These are phyloP conservation scores for Illadopsis cleaveri DNA, from an alignment of 2,113 vertebrate species.

Conservation along the genomic window DNA sequence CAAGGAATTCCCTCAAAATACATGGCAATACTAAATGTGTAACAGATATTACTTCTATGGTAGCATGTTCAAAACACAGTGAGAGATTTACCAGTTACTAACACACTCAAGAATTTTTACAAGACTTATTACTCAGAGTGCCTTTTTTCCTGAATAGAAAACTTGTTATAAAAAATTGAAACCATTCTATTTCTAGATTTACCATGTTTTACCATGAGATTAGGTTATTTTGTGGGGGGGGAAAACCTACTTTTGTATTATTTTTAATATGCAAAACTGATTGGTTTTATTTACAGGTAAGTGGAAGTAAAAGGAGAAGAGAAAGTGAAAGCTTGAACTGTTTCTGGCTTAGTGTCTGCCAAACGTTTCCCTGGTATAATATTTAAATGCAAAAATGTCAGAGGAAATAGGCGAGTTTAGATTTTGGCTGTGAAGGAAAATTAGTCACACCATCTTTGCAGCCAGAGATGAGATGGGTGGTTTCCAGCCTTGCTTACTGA, in stretches of 20 bases:
- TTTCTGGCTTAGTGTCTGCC: not conserved
- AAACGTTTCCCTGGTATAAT: not conserved
- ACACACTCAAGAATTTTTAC: not conserved
- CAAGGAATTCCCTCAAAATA: not conserved
- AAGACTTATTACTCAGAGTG: not conserved
- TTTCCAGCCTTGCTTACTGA: not conserved
- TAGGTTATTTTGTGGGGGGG: not conserved
- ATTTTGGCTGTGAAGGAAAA: not conserved
- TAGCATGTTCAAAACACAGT: not conserved
- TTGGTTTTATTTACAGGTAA: not conserved
- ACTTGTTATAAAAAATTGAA: not conserved
- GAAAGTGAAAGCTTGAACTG: not conserved
- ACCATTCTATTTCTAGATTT: not conserved
- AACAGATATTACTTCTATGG: not conserved
- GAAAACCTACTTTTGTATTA: not conserved
- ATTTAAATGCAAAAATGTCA: not conserved
- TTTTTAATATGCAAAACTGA: not conserved
- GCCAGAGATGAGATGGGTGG: not conserved
- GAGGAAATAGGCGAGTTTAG: not conserved
- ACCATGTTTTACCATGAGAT: not conserved
- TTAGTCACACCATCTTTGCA: rapidly evolving
- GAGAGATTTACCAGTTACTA: not conserved
- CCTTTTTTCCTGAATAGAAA: not conserved
- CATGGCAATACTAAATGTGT: not conserved
- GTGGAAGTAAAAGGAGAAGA: not conserved